These are phyloP conservation scores for Drosophila novamexicana DNA, from an alignment of 1,140 invertebrate species.

Conservation along the genomic window DNA sequence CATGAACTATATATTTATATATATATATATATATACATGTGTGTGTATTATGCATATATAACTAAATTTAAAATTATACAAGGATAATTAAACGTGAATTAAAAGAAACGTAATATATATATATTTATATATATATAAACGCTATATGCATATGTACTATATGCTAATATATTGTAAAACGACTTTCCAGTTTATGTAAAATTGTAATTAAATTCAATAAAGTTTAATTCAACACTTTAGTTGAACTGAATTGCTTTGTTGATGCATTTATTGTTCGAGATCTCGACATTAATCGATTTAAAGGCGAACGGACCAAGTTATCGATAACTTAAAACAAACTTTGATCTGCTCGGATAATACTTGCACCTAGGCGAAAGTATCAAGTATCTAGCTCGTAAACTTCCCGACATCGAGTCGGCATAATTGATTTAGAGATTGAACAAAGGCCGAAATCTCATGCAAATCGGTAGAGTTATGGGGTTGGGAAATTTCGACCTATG, in stretches of 20 bases:
- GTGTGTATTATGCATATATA: slow-evolving; percentile 2
- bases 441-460: too few relatives aligned
- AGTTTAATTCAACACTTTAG: slow-evolving; percentile 83
- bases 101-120: slow-evolving; percentile 51
- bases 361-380: too few relatives aligned
- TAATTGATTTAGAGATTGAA: too few relatives aligned
- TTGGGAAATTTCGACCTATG: too few relatives aligned
- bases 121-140: slow-evolving; percentile 63
- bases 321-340: too few relatives aligned
- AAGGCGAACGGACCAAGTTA: too few relatives aligned
- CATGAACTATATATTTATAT: slow-evolving; percentile 32
- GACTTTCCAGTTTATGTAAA: slow-evolving; percentile 83
- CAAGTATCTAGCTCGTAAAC: too few relatives aligned
- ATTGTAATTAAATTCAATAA: slow-evolving; percentile 83
- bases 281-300: too few relatives aligned
- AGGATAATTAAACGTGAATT: slow-evolving; percentile 41
- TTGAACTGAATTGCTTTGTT: slow-evolving; percentile 26
- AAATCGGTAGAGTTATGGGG: too few relatives aligned
- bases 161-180: slow-evolving; percentile 70
- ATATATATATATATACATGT: slow-evolving; percentile 53
- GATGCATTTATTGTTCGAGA: too few relatives aligned
- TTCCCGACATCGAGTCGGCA: too few relatives aligned
- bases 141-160: slow-evolving; percentile 47
- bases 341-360: too few relatives aligned
- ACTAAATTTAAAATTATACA: slow-evolving; percentile 29